Base-by-base conservation (phyloP, 2,797 vertebrate species). In the Sebastolobus altivelis region DNA sequence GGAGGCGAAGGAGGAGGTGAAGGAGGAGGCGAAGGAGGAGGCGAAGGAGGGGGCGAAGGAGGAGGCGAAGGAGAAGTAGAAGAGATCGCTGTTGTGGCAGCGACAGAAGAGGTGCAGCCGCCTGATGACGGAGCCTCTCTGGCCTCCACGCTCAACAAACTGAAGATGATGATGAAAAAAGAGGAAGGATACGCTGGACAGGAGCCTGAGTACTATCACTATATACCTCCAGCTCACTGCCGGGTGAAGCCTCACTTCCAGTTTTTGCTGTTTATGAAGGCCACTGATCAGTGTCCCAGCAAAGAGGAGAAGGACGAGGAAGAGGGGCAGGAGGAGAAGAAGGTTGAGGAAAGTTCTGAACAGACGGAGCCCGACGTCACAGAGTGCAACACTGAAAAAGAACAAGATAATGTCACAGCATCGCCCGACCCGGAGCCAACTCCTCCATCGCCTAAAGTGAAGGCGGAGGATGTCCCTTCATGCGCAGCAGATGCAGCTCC, bases 181-280 rank as follows among this genome's bases (percentile, higher is more conserved):
- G 98, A 99, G 76, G 98, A 99, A 76, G 98, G 97, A 75, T 93
- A 95, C 25, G 83, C 90, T 1, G 95, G 96, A 1, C 94, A 96
- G 65, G 99, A 99, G 83, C 98, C 98, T 1, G 95, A 99, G 71
- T 99, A 99, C 94, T 99, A 99, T 88, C 98, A 99, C 94, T 99
- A 99, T 49, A 93, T 98, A 75, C 98, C 98, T 31, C 99, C 99
- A 5, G 97, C 97, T 65, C 98, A 99, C 84, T 99, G 99, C 89
- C 96, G 98, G 77, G 98, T 99, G 2, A 99, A 99, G 70, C 99
- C 99, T 8, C 97, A 98, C 84, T 99, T 99, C 77, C 98, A 99
- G 89, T 99, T 99, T 88, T 92, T 99, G 76, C 96, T 99, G 11
- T 99, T 99, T 81, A 99, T 99, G 98, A 98, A 97, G 93, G 97